These are phyloP conservation scores for Tipula lateralis DNA, from an alignment of 2,888 invertebrate genomes.

Conservation along the genomic window DNA sequence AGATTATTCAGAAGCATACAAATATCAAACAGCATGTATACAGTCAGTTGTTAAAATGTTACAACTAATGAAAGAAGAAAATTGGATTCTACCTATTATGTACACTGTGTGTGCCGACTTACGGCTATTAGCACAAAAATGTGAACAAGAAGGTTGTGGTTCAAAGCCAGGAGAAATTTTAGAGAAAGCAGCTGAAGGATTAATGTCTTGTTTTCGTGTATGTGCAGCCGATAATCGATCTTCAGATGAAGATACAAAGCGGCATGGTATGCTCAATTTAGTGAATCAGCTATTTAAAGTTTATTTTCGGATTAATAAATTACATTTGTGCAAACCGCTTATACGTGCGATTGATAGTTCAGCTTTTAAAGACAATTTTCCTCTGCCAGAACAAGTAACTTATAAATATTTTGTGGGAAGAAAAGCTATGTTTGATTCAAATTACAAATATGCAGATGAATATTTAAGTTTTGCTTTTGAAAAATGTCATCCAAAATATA, in stretches of 20 bases:
- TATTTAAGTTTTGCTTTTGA: conserved; percentile 89
- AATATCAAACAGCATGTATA: conserved; percentile 70
- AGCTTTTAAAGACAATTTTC: conserved; percentile 82
- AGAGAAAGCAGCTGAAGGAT: conserved; percentile 89
- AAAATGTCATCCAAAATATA: conserved; percentile 74
- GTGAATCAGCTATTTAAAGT: conserved; percentile 95
- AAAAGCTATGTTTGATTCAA: conserved; percentile 98
- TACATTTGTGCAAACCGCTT: conserved; percentile 87
- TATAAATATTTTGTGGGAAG: conserved; percentile 96
- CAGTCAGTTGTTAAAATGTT: conserved; percentile 76
- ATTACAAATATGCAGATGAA: conserved; percentile 89
- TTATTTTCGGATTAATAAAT: conserved; percentile 86
- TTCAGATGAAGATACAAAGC: conserved; percentile 85
- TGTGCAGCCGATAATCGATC: conserved; percentile 93
- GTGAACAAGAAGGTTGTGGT: conserved; percentile 57
- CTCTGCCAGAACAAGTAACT: conserved; percentile 89
- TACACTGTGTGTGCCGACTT: conserved; percentile 85
- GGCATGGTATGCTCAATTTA: conserved; percentile 91
- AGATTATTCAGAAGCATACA: conserved; percentile 66
- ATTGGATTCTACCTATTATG: conserved; percentile 95
- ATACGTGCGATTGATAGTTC: conserved; percentile 95
- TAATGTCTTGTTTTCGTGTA: conserved; percentile 90
- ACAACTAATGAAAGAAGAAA: conserved; percentile 86
- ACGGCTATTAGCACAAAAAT: conserved; percentile 74
- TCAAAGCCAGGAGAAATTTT: conserved; percentile 54